A percentile compares a stretch with the other conserved stretches of the same genome.
Evolutionary conservation across 2,113 vertebrate species (phyloP).

Genomic region (Panthera tigris): DNA sequence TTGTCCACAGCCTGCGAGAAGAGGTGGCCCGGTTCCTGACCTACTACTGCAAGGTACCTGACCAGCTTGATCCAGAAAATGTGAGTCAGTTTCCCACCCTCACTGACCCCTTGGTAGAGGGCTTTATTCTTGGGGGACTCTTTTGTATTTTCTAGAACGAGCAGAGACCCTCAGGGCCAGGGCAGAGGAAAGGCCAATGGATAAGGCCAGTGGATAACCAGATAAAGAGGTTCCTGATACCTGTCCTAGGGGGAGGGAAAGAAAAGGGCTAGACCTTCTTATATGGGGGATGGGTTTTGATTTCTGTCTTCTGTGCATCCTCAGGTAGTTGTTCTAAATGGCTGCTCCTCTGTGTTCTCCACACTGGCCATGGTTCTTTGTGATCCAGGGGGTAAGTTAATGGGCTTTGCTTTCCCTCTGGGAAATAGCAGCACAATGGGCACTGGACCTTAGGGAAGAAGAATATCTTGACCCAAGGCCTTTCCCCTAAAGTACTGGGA

Average conservation of each 20-base stretch:
- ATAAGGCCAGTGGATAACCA: too few relatives aligned
- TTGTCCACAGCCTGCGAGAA: conserved; percentile 87
- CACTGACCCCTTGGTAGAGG: neutral
- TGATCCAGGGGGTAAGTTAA: conserved; percentile 91
- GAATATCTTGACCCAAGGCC: neutral
- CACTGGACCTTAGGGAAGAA: neutral
- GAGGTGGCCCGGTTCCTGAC: conserved; percentile 93
- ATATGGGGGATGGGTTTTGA: neutral
- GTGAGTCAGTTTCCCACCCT: conserved; percentile 83
- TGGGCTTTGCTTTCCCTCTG: neutral
- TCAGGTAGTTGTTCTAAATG: conserved; percentile 94
- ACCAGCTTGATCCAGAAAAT: conserved; percentile 89
- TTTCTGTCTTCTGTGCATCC: too few relatives aligned
- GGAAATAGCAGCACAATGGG: neutral
- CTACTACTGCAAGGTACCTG: conserved; percentile 88
- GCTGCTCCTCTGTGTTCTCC: conserved; percentile 92
- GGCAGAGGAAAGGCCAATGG: neutral
- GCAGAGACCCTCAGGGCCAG: neutral
- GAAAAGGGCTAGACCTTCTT: accelerated
- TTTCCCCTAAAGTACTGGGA: neutral
- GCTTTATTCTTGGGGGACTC: neutral
- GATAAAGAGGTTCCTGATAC: neutral
- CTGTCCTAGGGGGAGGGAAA: neutral
- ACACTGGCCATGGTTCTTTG: conserved; percentile 91
- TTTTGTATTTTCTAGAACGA: neutral